Conservation (phyloP, 2,888 invertebrate genomes). For the Trachelus tabidus region DNA sequence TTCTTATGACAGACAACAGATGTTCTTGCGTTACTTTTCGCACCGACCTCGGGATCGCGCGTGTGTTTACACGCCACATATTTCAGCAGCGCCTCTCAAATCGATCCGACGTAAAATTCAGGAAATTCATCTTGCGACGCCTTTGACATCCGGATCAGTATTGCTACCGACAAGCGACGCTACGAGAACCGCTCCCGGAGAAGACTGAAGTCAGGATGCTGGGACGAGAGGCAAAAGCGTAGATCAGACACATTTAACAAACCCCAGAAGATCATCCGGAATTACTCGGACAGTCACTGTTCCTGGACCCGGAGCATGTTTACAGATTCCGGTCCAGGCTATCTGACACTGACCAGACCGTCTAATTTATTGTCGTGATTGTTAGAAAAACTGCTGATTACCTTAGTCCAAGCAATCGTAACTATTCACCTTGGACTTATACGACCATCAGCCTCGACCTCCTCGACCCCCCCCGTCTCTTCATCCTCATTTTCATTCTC, state of each 20-base stretch:
- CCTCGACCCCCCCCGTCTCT: neutral
- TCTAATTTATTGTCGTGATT: neutral
- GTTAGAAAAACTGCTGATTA: neutral
- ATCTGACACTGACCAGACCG: neutral
- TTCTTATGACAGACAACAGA: neutral
- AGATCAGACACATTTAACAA: neutral
- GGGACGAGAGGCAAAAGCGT: neutral
- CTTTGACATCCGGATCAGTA: neutral
- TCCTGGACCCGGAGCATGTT: neutral
- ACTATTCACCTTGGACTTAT: neutral
- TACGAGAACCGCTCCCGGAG: neutral
- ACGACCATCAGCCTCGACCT: neutral
- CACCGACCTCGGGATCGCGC: neutral
- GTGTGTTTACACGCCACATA: neutral
- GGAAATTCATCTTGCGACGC: neutral
- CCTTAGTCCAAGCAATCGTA: neutral
- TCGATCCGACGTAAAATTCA: neutral
- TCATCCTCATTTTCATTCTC: neutral
- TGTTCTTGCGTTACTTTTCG: neutral
- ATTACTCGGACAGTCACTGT: neutral
- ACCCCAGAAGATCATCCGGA: neutral
- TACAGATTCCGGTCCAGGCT: neutral
- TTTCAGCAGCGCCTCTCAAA: neutral
- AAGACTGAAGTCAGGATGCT: neutral
- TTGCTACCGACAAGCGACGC: neutral